Evolutionary conservation across 1,140 invertebrate species (phyloP).

Genomic region (Zaprionus taronus): DNA sequence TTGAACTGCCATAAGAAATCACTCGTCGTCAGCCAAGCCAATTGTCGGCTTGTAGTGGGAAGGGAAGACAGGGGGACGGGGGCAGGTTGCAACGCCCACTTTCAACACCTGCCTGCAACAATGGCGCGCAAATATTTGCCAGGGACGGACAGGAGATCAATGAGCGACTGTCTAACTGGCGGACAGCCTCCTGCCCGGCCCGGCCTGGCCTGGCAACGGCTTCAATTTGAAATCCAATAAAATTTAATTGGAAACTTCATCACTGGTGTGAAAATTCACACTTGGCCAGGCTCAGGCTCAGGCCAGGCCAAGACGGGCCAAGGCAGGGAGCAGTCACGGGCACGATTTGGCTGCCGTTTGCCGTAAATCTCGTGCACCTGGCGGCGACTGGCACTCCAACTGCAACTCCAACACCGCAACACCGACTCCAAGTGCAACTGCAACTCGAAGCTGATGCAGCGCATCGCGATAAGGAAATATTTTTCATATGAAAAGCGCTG

Average conservation of each 20-base stretch:
- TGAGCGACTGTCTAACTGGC: conserved; percentile 46
- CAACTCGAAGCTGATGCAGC: conserved; percentile 28
- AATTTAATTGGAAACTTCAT: conserved; percentile 84
- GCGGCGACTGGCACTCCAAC: conserved; percentile 50
- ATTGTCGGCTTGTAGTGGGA: conserved; percentile 1
- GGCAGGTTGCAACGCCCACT: conserved; percentile 60
- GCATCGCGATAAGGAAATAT: conserved; percentile 82
- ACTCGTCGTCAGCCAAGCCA: conserved; percentile 50
- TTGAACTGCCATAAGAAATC: conserved; percentile 82
- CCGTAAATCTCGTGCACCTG: conserved; percentile 72
- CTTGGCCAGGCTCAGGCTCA: conserved; percentile 35
- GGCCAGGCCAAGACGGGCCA: conserved; percentile 41
- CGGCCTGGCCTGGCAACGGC: conserved; percentile 48
- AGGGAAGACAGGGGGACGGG: background rate
- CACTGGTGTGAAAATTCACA: conserved; percentile 84
- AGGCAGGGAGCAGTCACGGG: conserved; percentile 51
- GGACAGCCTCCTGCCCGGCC: conserved; percentile 49
- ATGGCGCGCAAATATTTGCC: conserved; percentile 81
- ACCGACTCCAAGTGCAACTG: conserved; percentile 8
- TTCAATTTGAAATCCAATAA: conserved; percentile 83
- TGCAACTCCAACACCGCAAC: conserved; percentile 5
- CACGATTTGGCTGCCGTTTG: conserved; percentile 79
- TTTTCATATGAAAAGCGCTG: conserved; percentile 64
- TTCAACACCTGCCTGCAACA: conserved; percentile 81
- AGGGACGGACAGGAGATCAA: conserved; percentile 53